Evolutionary conservation across 2,888 invertebrate species (phyloP), one percentile per base, ranked within the genome.

Genomic region (Caenorhabditis plicata): DNA sequence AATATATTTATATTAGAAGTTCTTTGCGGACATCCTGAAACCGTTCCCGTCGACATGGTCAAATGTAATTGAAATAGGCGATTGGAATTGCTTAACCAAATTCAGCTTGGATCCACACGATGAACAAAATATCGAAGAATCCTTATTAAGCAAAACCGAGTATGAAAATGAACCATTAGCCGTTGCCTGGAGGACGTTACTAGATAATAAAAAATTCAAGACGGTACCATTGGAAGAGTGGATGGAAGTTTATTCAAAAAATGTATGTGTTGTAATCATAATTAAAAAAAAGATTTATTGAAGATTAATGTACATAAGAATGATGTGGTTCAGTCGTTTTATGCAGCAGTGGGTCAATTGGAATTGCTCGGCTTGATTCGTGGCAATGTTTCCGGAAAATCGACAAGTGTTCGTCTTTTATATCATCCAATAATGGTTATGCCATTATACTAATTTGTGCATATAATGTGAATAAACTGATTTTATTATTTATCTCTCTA

Each of bases 381-480:
- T 20, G 55, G 53, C 17, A 31, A 42, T 1, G 55, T 47, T 8
- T 54, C 55, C 20, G 26, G 38, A 8, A 47, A 55, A 36, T 46
- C 50, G 7, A 55, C 51, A 2, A 50, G 36, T 44, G 33, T 61
- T 23, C 17, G 44, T 22, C 33, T 61, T 43, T 17, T 51, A 32
- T 55, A 61, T 25, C 61, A 61, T 48, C 61, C 61, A 17, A 46
- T 60, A n/a, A n/a, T n/a, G n/a, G n/a, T n/a, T n/a, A n/a, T n/a
- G n/a, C n/a, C n/a, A n/a, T n/a, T n/a, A n/a, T n/a, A n/a, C n/a
- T n/a, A n/a, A n/a, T n/a, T n/a, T n/a, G n/a, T 27, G 27, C 47
- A 3, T 39, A 32, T 26, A 33, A 52, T 35, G 48, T 52, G 2
- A 36, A 50, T 47, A 27, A n/a, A n/a, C n/a, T n/a, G n/a, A n/a